Evolutionary conservation across 2,113 vertebrate genomes (phyloP).

Genomic region (Glareola pratincola): DNA sequence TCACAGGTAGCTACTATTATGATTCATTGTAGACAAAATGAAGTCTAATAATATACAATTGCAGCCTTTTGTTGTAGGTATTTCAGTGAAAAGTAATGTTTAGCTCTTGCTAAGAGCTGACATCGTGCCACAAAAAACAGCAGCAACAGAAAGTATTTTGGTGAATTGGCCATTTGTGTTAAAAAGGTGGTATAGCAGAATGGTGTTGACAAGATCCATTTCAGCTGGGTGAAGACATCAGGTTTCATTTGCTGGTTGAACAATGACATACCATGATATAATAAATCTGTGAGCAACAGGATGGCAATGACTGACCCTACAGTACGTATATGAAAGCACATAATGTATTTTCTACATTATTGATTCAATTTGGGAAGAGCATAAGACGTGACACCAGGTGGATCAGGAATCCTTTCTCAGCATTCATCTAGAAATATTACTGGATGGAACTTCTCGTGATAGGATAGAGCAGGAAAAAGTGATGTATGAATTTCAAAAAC

Average conservation of each 20-base stretch:
- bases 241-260: neutral
- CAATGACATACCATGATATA: neutral
- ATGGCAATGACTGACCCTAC: neutral
- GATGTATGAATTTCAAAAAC: neutral
- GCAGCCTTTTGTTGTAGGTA: neutral
- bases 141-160: neutral
- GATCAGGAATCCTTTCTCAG: neutral
- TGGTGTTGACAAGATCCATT: neutral
- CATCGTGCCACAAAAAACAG: rapidly evolving
- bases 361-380: neutral
- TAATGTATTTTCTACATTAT: neutral
- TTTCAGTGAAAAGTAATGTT: neutral
- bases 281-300: neutral
- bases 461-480: neutral
- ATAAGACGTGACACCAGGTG: neutral
- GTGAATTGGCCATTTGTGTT: neutral
- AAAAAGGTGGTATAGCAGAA: neutral
- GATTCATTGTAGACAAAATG: neutral
- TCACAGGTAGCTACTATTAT: neutral
- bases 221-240: neutral
- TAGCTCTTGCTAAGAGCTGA: neutral
- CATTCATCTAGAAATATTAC: neutral
- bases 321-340: neutral
- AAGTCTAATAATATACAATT: neutral
- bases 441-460: neutral